Evolutionary conservation across 2,888 invertebrate genomes (phyloP).

Genomic region (Mesorhabditis spiculigera): DNA sequence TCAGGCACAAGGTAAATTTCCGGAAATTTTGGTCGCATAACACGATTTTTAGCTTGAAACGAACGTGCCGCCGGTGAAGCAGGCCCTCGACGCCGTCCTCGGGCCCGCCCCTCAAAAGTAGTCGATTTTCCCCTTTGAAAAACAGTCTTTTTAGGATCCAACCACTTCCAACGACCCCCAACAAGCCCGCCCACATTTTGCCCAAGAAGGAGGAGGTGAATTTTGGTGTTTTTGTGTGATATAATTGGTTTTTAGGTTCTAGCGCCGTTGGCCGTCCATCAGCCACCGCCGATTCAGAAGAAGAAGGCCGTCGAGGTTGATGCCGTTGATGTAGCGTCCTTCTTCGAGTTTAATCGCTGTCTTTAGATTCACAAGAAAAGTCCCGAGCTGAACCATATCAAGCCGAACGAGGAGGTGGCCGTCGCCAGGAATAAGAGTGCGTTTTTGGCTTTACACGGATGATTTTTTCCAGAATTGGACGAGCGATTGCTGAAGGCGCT

Average conservation of each 20-base stretch:
- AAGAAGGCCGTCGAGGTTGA: slow-evolving; percentile 34
- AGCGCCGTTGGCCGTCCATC: slow-evolving; percentile 20
- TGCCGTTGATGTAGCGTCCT: slow-evolving; percentile 41
- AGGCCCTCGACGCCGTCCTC: slow-evolving; percentile 36
- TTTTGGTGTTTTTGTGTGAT: not conserved
- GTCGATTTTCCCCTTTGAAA: slow-evolving; percentile 9
- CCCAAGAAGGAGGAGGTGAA: no score
- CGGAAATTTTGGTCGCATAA: not conserved
- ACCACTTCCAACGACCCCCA: not conserved
- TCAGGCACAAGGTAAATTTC: slow-evolving; percentile 29
- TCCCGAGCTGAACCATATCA: not conserved
- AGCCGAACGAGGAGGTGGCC: slow-evolving; percentile 23
- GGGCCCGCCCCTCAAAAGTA: slow-evolving; percentile 17
- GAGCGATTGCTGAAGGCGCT: slow-evolving; percentile 33
- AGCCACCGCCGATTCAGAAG: slow-evolving; percentile 27
- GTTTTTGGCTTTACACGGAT: no score
- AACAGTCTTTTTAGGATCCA: not conserved
- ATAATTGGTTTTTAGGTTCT: slow-evolving; percentile 17
- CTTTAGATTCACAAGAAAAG: not conserved
- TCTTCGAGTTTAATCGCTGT: not conserved
- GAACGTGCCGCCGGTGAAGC: slow-evolving; percentile 37
- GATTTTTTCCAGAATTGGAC: slow-evolving; percentile 40
- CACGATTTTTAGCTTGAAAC: slow-evolving; percentile 27
- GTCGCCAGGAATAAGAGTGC: slow-evolving; percentile 21
- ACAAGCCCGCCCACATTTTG: not conserved